Conservation (phyloP, 2,888 invertebrate genomes). For the Eupeodes latifasciatus region DNA sequence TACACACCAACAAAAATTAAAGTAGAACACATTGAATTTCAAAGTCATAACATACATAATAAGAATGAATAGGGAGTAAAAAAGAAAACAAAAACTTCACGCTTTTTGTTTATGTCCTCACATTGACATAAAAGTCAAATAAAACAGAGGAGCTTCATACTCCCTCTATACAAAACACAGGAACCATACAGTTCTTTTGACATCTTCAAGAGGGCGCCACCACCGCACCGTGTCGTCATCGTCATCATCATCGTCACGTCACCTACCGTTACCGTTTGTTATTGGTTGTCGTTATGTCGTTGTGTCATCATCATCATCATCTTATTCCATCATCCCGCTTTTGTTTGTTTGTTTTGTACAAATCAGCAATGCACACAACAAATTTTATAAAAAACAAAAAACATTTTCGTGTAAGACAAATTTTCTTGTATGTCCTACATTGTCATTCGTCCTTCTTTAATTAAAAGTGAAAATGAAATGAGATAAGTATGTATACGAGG, state of each 20-base stretch:
- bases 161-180: not conserved
- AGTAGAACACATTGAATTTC: constrained; percentile 40
- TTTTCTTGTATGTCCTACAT: constrained; percentile 54
- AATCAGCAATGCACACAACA: constrained; percentile 39
- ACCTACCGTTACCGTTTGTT: not conserved
- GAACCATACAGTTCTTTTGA: constrained; percentile 20
- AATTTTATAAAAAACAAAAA: constrained; percentile 15
- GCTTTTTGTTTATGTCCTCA: constrained; percentile 23
- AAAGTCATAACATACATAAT: constrained; percentile 49
- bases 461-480: constrained; percentile 67
- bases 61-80: constrained; percentile 4
- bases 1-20: constrained; percentile 26
- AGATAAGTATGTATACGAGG: constrained; percentile 20
- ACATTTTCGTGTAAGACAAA: not conserved
- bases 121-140: constrained; percentile 19
- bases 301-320: not conserved
- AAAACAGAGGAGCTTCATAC: not conserved
- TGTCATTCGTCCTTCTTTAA: constrained; percentile 67
- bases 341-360: not conserved
- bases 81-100: not conserved
- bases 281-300: not conserved
- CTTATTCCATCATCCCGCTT: not conserved
- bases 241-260: not conserved
- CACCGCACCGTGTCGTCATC: not conserved
- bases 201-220: constrained; percentile 32